Evolutionary conservation across 2,113 vertebrate species (phyloP).

Genomic region (Notothenia rossii): DNA sequence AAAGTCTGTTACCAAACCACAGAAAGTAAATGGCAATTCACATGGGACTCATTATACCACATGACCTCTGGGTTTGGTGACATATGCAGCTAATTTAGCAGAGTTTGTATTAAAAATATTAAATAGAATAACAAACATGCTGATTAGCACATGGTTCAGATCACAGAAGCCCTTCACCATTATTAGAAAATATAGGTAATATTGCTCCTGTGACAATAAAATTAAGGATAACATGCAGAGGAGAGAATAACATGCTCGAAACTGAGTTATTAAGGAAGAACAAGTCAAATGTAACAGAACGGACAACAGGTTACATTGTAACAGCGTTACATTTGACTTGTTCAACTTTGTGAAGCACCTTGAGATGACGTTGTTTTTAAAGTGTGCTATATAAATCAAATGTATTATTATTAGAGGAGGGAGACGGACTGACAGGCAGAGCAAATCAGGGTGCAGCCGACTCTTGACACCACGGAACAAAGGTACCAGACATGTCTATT

Average conservation of each 20-base stretch:
- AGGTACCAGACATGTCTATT: slow-evolving; percentile 32
- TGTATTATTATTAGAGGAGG: background rate
- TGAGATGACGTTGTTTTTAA: too few relatives aligned
- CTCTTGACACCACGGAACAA: slow-evolving; percentile 27
- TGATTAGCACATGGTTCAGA: background rate
- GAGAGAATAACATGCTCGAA: background rate
- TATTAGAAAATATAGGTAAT: background rate
- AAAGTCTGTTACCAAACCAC: too few relatives aligned
- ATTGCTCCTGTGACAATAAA: background rate
- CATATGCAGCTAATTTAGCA: background rate
- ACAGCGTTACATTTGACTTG: too few relatives aligned
- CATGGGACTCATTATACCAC: background rate
- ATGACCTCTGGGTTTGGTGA: background rate
- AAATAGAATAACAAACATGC: background rate
- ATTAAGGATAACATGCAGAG: background rate
- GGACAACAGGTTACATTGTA: slow-evolving; percentile 7
- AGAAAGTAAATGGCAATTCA: background rate
- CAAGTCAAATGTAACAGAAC: background rate
- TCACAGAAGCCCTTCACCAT: background rate
- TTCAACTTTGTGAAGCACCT: too few relatives aligned
- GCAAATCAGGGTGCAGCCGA: background rate
- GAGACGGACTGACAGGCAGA: slow-evolving; percentile 25
- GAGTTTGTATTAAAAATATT: too few relatives aligned
- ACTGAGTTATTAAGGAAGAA: background rate
- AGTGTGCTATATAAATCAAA: too few relatives aligned